A percentile compares a stretch with the other conserved stretches of the same genome.
Evolutionary conservation across 2,888 invertebrate species (phyloP).

Genomic region (Dicycla oo): DNA sequence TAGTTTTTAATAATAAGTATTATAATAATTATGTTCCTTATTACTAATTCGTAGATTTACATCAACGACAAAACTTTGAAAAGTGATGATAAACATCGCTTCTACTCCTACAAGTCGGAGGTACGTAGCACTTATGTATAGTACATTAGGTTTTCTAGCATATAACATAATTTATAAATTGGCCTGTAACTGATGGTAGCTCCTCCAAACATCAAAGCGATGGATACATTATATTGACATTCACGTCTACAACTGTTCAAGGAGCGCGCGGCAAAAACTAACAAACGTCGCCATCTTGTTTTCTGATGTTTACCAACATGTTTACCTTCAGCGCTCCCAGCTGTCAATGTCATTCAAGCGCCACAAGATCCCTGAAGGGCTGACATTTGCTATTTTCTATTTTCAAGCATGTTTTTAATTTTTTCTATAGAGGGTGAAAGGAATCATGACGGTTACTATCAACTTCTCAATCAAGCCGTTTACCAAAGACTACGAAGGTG

Average conservation of each 20-base stretch:
- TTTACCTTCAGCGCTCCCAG: too few species aligned
- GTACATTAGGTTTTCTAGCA: too few species aligned
- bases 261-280: not conserved
- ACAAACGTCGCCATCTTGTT: not conserved
- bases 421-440: not conserved
- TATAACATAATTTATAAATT: not conserved
- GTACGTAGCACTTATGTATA: constrained; percentile 10
- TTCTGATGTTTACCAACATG: not conserved
- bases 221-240: not conserved
- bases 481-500: constrained; percentile 13
- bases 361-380: too few species aligned
- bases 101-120: constrained; percentile 3
- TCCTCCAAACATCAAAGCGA: not conserved
- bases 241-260: not conserved
- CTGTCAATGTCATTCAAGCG: not conserved
- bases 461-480: constrained; percentile 15
- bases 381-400: too few species aligned
- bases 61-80: constrained; percentile 33
- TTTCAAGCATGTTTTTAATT: not conserved
- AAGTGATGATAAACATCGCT: not conserved
- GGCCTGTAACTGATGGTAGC: not conserved
- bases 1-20: too few species aligned
- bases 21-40: not conserved
- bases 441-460: not conserved
- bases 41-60: constrained; percentile 5